Evolutionary conservation across 2,888 invertebrate genomes (phyloP), one percentile per base, ranked within the genome.

Genomic region (Coenonympha arcania): DNA sequence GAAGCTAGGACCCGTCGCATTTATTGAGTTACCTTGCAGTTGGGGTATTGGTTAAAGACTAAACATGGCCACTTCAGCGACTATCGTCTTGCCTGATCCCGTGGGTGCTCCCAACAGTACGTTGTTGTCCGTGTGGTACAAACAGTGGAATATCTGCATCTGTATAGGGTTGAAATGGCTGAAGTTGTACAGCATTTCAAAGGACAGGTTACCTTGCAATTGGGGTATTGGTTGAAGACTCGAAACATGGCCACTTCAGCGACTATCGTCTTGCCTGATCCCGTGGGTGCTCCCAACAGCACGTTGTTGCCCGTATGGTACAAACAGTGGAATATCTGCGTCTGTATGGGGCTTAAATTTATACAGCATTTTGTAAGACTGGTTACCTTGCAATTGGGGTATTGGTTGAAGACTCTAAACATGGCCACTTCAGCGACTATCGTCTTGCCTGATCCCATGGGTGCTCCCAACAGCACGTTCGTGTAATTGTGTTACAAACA

Each of bases 281-380:
- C 96, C 0, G 98, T 98, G 0, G 98, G 98, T 0, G 99, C 99
- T 0, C 98, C 98, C 4, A 99, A 85, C 18, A 99, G 82, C 5
- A 97, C 94, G 72, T 99, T 99, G 61, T 91, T 90, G 66, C 99
- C 96, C 0, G 96, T 96, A n/a, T n/a, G n/a, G n/a, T n/a, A 99
- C 4, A 99, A 85, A 39, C 95, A 94, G 77, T 98, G 96, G 77
- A 99, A 99, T 56, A 99, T 93, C 86, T 99, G 98, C 0, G 98
- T 98, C 82, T 99, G 99, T 59, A 99, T 96, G 1, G 99, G 98
- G 84, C 99, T 99, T 86, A 99, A 99, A 75, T 98, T 88, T 89
- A 85, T 97, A 99, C 2, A 99, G 87, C 42, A 89, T 86, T 73
- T 98, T 93, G 66, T 91, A 95, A 1, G 87, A n/a, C 3, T 1